These are phyloP conservation scores for Monoplex corrugatus DNA, from an alignment of 2,888 invertebrate genomes.

Conservation along the genomic window DNA sequence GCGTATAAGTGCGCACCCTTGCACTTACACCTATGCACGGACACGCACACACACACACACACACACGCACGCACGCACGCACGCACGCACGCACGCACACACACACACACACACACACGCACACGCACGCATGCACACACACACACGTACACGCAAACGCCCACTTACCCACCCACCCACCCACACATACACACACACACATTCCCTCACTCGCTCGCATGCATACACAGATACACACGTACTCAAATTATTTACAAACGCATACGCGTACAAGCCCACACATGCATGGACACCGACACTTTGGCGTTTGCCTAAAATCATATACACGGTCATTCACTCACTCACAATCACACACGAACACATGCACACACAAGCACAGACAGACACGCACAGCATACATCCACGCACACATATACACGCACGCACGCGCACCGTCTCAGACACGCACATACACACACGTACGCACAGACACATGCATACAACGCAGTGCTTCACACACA, in stretches of 20 bases:
- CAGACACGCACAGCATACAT: not conserved
- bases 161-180: not conserved
- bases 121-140: not conserved
- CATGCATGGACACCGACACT: no score
- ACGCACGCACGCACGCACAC: constrained; percentile 19
- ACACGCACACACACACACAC: not conserved
- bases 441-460: not conserved
- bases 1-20: no score
- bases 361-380: not conserved
- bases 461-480: not conserved
- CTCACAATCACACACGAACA: not conserved
- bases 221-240: not conserved
- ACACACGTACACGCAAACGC: not conserved
- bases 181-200: not conserved
- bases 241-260: no score
- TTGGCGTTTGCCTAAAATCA: no score
- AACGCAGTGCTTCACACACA: not conserved
- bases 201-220: not conserved
- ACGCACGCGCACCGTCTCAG: not conserved
- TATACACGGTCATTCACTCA: not conserved
- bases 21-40: not conserved
- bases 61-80: constrained; percentile 14
- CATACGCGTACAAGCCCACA: no score
- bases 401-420: constrained; percentile 3
- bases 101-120: not conserved